A percentile compares a stretch with the other conserved stretches of the same genome.
Conservation (phyloP, 64 coral and sea anemone species). For the Catalaphyllia jardinei region DNA sequence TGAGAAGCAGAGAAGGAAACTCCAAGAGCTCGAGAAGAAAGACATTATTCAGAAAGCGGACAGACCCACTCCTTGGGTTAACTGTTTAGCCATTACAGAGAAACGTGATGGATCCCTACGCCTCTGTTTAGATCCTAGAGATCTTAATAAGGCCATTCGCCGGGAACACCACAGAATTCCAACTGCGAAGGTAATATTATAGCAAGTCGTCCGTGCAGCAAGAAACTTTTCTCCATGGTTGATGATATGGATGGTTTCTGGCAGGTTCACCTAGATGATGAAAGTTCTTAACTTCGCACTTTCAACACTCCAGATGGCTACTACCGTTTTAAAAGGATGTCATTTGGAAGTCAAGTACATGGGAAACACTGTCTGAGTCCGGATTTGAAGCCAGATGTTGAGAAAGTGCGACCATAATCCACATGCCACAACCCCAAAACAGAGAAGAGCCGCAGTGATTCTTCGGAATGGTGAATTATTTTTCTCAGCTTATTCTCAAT, state of each 20-base stretch:
- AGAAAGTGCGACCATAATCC: conserved; percentile 47
- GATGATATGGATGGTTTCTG: conserved; percentile 46
- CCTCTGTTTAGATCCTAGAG: too few species aligned
- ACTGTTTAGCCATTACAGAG: too few species aligned
- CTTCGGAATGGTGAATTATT: conserved; percentile 59
- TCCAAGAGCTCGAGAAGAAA: not conserved
- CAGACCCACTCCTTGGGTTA: conserved; percentile 6
- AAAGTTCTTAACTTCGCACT: conserved; percentile 12
- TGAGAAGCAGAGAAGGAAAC: conserved; percentile 30
- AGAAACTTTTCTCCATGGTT: conserved; percentile 48
- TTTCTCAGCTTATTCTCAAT: conserved; percentile 60
- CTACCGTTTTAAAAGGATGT: conserved; percentile 25
- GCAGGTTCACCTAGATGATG: conserved; percentile 37
- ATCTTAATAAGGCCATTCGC: too few species aligned
- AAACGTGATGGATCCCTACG: too few species aligned
- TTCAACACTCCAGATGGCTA: conserved; percentile 45
- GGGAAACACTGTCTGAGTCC: conserved; percentile 50
- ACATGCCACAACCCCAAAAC: conserved; percentile 34
- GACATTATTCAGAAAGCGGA: not conserved
- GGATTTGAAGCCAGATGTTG: conserved; percentile 42
- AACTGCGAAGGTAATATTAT: not conserved
- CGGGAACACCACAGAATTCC: conserved; percentile 24
- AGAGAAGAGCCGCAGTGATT: conserved; percentile 51
- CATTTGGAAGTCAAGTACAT: conserved; percentile 60
- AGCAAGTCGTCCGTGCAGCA: conserved; percentile 51